A percentile compares a stretch with the other conserved stretches of the same genome.
Evolutionary conservation across 1,140 invertebrate species (phyloP).

Genomic region (Penaeus japonicus): DNA sequence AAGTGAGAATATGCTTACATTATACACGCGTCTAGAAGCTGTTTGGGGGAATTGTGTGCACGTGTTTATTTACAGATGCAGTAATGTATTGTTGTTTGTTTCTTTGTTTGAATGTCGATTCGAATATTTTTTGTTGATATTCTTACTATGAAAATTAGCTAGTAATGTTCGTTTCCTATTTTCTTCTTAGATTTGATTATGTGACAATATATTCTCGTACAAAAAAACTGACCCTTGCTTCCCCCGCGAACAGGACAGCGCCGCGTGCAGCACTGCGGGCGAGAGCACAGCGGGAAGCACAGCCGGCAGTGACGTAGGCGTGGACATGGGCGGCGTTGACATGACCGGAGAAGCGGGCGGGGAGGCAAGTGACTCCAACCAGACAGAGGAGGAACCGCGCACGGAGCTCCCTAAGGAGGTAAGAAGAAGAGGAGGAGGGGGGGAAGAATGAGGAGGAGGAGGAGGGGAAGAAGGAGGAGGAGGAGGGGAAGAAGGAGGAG

Average conservation of each 20-base stretch:
- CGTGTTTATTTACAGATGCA: too few relatives aligned
- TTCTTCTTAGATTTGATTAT: too few relatives aligned
- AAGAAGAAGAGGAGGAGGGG: background rate
- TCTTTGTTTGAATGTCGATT: too few relatives aligned
- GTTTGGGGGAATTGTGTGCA: too few relatives aligned
- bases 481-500: background rate
- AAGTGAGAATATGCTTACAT: too few relatives aligned
- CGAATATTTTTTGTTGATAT: too few relatives aligned
- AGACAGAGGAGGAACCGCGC: slow-evolving; percentile 15
- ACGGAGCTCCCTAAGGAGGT: slow-evolving; percentile 47
- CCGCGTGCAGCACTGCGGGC: slow-evolving; percentile 27
- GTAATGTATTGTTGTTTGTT: too few relatives aligned
- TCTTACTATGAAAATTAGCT: too few relatives aligned
- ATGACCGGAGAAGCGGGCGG: slow-evolving; percentile 41
- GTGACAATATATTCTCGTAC: too few relatives aligned
- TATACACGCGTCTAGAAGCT: too few relatives aligned
- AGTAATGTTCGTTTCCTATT: too few relatives aligned
- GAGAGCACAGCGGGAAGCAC: slow-evolving; percentile 35
- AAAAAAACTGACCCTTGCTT: background rate
- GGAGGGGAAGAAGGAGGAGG: background rate
- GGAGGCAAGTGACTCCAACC: slow-evolving; percentile 1
- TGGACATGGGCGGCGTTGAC: slow-evolving; percentile 31
- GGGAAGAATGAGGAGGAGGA: slow-evolving; percentile 36
- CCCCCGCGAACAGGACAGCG: slow-evolving; percentile 31
- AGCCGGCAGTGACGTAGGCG: slow-evolving; percentile 27